Percentiles rank a stretch among this genome's conserved stretches.
Evolutionary conservation across 92 coral and sea anemone genomes (phyloP).

Genomic region (Scolanthus callimorphus): DNA sequence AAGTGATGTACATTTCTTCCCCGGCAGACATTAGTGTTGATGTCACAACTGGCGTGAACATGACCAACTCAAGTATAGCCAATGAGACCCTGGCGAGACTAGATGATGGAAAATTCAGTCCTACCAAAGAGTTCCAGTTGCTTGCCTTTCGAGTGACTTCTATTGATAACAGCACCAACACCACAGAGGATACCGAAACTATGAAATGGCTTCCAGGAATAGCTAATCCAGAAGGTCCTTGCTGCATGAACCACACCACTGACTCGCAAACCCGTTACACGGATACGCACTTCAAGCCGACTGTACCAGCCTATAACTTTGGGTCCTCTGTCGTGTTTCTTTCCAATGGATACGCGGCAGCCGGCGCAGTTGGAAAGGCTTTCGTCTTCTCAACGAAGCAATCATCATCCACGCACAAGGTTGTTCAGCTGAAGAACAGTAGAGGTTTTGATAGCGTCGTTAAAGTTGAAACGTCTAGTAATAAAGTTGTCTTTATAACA

Average conservation of each 20-base stretch:
- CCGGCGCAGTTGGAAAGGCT: conserved; percentile 52
- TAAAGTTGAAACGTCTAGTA: conserved; percentile 9
- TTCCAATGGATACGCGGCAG: conserved; percentile 50
- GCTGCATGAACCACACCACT: conserved; percentile 58
- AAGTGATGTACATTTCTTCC: conserved; percentile 50
- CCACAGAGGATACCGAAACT: conserved; percentile 56
- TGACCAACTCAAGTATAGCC: conserved; percentile 8
- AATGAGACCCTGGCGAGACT: conserved; percentile 31
- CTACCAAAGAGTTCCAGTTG: conserved; percentile 65
- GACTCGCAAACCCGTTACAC: conserved; percentile 34
- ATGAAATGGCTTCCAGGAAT: conserved; percentile 69
- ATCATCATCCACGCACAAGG: conserved; percentile 4
- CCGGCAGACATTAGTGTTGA: conserved; percentile 46
- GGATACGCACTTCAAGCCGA: conserved; percentile 80
- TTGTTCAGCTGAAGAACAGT: background rate
- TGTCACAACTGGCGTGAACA: conserved; percentile 27
- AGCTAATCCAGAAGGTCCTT: conserved; percentile 73
- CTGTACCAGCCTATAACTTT: conserved; percentile 46
- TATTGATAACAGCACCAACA: conserved; percentile 72
- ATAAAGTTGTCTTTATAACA: conserved; percentile 31
- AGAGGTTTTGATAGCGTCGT: conserved; percentile 20
- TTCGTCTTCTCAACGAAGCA: conserved; percentile 49
- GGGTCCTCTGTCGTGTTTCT: conserved; percentile 67
- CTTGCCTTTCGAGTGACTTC: conserved; percentile 74
- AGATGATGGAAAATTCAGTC: conserved; percentile 54